Percentiles rank a stretch among this genome's conserved stretches.
Evolutionary conservation across 1,140 invertebrate genomes (phyloP).

Genomic region (Orius insidiosus): DNA sequence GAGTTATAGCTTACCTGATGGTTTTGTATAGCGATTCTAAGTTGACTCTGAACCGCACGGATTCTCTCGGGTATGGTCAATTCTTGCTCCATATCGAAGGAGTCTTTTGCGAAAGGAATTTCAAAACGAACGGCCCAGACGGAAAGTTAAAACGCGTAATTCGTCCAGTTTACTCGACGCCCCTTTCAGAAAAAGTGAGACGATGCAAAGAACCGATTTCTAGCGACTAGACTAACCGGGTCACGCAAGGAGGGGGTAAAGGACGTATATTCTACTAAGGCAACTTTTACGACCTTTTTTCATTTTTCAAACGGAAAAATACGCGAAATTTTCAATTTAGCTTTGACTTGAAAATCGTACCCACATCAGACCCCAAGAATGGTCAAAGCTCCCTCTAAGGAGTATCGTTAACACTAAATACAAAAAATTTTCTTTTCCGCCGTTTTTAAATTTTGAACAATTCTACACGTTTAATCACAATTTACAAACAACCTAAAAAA

Average conservation of each 20-base stretch:
- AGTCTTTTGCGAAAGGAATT: neutral
- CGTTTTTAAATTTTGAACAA: too few relatives aligned
- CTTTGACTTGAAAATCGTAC: neutral
- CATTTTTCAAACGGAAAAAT: too few relatives aligned
- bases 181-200: neutral
- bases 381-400: too few relatives aligned
- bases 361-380: neutral
- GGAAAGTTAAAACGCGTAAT: neutral
- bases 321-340: too few relatives aligned
- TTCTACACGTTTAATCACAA: too few relatives aligned
- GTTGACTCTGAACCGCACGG: conserved; percentile 9
- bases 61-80: conserved; percentile 3
- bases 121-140: neutral
- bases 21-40: conserved; percentile 12
- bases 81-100: neutral
- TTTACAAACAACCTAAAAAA: conserved; percentile 19
- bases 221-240: neutral
- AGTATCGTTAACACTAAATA: too few relatives aligned
- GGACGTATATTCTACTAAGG: too few relatives aligned
- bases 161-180: neutral
- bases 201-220: neutral
- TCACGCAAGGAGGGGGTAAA: too few relatives aligned
- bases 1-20: conserved; percentile 11
- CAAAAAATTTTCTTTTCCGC: conserved; percentile 20
- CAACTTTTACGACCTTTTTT: too few relatives aligned